Evolutionary conservation across 2,888 invertebrate species (phyloP).

Genomic region (Meteorus colon): DNA sequence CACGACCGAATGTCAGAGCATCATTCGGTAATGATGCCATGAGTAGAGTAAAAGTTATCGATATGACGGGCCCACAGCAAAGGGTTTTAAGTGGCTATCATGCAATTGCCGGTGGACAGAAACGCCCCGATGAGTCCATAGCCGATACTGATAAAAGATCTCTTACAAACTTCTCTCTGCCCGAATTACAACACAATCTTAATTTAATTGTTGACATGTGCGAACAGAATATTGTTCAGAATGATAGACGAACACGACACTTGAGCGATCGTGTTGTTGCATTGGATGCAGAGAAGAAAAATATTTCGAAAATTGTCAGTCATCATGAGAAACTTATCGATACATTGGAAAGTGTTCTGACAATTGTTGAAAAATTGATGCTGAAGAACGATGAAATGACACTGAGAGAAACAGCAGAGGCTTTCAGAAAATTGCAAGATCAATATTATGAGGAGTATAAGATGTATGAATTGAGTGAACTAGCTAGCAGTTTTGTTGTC

Average conservation of each 20-base stretch:
- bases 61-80: slow-evolving; percentile 98
- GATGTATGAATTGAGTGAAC: slow-evolving; percentile 86
- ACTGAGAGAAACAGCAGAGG: slow-evolving; percentile 76
- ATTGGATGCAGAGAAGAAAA: slow-evolving; percentile 85
- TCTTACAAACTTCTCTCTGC: slow-evolving; percentile 83
- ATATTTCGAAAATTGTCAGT: slow-evolving; percentile 79
- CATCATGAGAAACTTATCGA: slow-evolving; percentile 84
- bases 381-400: slow-evolving; percentile 75
- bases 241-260: slow-evolving; percentile 84
- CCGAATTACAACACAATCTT: slow-evolving; percentile 94
- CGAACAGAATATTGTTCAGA: slow-evolving; percentile 95
- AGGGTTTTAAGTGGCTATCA: slow-evolving; percentile 94
- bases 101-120: slow-evolving; percentile 84
- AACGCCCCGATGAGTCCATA: slow-evolving; percentile 76
- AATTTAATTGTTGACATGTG: slow-evolving; percentile 93
- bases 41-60: slow-evolving; percentile 96
- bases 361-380: slow-evolving; percentile 79
- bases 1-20: slow-evolving; percentile 69
- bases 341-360: slow-evolving; percentile 82
- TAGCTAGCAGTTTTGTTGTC: slow-evolving; percentile 89
- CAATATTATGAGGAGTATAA: slow-evolving; percentile 86
- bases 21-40: slow-evolving; percentile 75
- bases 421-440: slow-evolving; percentile 77
- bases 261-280: slow-evolving; percentile 87
- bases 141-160: slow-evolving; percentile 76